Base-by-base conservation (phyloP, 2,888 invertebrate species). In the Eupeodes latifasciatus region DNA sequence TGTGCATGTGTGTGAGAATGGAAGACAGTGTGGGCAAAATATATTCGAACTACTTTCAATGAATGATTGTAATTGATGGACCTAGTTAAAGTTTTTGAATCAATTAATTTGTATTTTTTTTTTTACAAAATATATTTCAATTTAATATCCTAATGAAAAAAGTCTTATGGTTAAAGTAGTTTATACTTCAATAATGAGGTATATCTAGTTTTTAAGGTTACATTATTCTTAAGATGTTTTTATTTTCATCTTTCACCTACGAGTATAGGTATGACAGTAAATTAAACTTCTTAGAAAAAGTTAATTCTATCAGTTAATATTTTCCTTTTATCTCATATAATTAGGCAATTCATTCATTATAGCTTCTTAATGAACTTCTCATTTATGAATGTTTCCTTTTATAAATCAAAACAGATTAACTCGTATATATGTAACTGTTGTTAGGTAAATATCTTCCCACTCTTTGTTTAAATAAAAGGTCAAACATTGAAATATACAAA, bases 11-110 rank as follows among this genome's bases (percentile, higher is more conserved):
- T 76, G 64, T 69, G 66, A 53, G 11, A 12, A 40, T 27, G 44
- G 5, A 19, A 72, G 27, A 87, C 84, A 84, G 87, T 87, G 80
- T 55, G 62, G 77, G 77, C n/a, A 61, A 87, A 81, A 81, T 72
- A 74, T 81, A 64, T 87, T 87, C 80, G 79, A 57, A 69, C 49
- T 44, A 44, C 12, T 11, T 27, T 19, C 5, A 11, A 6, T 16
- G 59, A 16, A 11, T 62, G 5, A 57, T 69, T n/a, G 27, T 36
- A 36, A 19, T 9, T 34, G 16, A 59, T 67, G 67, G 6, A 40
- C 40, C 40, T 40, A 36, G 10, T 69, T 36, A n/a, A 12, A 69
- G 12, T 36, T 69, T 36, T 69, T 36, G 53, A 36, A 11, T 16
- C 3, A 5, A 44, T 44, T 62, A 16, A 11, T 62, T 62, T 62